Evolutionary conservation across 2,113 vertebrate species (phyloP), one percentile per base, ranked within the genome.

Genomic region (Calyptommatus sinebrachiatus): DNA sequence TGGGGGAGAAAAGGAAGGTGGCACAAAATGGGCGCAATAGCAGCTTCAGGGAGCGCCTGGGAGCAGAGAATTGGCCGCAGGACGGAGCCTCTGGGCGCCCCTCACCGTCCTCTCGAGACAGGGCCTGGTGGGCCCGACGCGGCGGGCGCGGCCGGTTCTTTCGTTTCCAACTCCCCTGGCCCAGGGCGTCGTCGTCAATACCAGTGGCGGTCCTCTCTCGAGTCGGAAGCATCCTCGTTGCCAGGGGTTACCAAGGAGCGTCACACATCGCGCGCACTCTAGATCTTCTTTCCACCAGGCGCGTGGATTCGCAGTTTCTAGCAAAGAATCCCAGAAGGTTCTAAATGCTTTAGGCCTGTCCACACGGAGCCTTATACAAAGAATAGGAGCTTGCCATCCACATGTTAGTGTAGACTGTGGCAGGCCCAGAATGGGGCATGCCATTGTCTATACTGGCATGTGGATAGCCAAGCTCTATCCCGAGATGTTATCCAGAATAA

Each of bases 181-280:
- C 61, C 35, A 4, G 35, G 53, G 53, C 53, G 53, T 9, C 48
- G 48, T 3, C 12, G 48, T 50, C 48, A 14, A 50, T 45, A 1
- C 18, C 26, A n/a, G 76, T 41, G 1, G 28, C 26, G n/a, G 76
- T 41, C 67, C 50, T 57, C 29, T 41, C 35, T 41, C 35, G 35
- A 41, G 35, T 41, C 35, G 11, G 26, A 28, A 7, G 22, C 21
- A 8, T 65, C 26, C 5, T 5, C 20, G 69, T 2, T 1, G 73
- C 83, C 96, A 31, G 67, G 84, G 68, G 96, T 88, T 94, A 96
- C 95, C 71, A 10, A 61, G 65, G 65, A 86, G 45, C 89, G 81
- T 87, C 90, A 87, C 82, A 84, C 71, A 21, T 2, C 12, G 35
- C 41, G 53, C 31, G 1, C 0, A n/a, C 22, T 31, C 50, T 16